phyloP scores from a whole-genome alignment of 1,140 invertebrate genomes.

The Eupristina koningsbergeri region DNA sequence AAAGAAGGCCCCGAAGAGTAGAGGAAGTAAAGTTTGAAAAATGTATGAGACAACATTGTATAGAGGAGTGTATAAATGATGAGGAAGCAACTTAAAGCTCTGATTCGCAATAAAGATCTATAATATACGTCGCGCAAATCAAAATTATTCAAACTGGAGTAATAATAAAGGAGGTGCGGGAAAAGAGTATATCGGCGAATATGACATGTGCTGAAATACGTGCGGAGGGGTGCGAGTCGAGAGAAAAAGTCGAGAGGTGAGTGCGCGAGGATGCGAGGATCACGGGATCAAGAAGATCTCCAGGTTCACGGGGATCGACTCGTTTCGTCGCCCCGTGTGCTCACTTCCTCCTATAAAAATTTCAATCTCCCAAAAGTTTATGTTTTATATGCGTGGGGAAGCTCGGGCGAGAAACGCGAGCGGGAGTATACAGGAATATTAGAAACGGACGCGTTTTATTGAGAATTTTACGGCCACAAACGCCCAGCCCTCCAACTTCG shows the following conservation, averaged over 20 bases:
- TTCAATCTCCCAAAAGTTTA: conserved; percentile 64
- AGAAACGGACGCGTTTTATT: conserved; percentile 65
- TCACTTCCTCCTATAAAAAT: conserved; percentile 57
- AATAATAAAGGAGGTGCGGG: conserved; percentile 19
- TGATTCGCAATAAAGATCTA: not conserved
- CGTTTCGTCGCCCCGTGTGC: not conserved
- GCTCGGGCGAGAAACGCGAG: conserved; percentile 26
- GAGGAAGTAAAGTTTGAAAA: conserved; percentile 15
- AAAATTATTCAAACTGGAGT: conserved; percentile 42
- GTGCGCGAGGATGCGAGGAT: too few relatives aligned
- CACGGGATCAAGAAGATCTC: too few relatives aligned
- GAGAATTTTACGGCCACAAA: conserved; percentile 59
- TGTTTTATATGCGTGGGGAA: conserved; percentile 52
- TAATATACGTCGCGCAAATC: conserved; percentile 27
- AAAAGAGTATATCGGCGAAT: conserved; percentile 22
- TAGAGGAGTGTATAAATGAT: not conserved
- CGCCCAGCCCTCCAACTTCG: conserved; percentile 6
- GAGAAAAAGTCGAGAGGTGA: conserved; percentile 9
- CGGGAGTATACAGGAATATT: conserved; percentile 56
- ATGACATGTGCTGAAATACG: conserved; percentile 35
- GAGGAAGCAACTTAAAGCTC: not conserved
- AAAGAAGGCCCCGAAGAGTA: not conserved
- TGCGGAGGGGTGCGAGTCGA: not conserved
- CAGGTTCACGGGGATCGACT: not conserved
- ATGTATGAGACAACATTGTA: not conserved